phyloP scores from a whole-genome alignment of 2,113 vertebrate species.

The Neofelis nebulosa region DNA sequence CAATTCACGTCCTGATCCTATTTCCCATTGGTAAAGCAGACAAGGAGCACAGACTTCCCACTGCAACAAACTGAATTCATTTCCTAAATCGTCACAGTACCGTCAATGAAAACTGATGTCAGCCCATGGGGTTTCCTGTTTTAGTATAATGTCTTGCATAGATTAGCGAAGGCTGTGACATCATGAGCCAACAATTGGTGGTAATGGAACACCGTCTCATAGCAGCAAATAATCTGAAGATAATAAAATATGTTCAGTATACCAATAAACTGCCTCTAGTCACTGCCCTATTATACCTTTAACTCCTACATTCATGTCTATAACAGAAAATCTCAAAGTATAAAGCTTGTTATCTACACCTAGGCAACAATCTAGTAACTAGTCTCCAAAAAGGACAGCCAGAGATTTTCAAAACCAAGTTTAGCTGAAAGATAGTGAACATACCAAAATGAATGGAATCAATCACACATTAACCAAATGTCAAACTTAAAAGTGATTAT shows the following conservation, averaged over 20 bases:
- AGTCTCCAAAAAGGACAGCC: neutral
- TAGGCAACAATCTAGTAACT: neutral
- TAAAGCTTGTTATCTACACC: neutral
- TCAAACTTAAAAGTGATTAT: neutral
- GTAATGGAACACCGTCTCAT: neutral
- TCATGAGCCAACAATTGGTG: neutral
- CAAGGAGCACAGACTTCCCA: neutral
- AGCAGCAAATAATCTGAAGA: neutral
- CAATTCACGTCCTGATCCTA: neutral
- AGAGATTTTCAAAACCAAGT: neutral
- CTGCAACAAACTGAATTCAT: neutral
- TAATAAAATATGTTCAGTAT: neutral
- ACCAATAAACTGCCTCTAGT: neutral
- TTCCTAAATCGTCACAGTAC: neutral
- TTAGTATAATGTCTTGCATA: neutral
- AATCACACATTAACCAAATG: neutral
- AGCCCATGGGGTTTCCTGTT: neutral
- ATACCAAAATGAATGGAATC: neutral
- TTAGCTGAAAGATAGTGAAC: neutral
- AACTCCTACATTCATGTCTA: neutral
- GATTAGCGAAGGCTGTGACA: neutral
- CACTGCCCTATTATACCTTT: neutral
- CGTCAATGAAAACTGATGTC: neutral
- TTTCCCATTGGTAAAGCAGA: neutral
- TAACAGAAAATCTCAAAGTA: neutral